Conservation (phyloP, 2,797 vertebrate species). For the Periparus ater region DNA sequence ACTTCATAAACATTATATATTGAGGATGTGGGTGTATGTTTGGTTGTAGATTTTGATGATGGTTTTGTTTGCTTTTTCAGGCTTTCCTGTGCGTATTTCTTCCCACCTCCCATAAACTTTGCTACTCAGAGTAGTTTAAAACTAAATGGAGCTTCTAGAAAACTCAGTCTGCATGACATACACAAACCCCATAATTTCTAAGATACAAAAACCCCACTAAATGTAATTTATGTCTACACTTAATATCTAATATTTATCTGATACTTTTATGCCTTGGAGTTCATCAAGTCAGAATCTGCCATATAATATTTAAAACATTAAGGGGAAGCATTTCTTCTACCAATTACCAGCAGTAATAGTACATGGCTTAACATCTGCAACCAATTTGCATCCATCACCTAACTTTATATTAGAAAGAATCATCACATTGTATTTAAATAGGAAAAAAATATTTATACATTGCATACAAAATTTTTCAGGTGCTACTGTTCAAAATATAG, state of each 20-base stretch:
- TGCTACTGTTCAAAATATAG: background rate
- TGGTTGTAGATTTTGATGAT: background rate
- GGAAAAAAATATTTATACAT: background rate
- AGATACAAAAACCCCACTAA: background rate
- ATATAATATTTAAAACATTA: background rate
- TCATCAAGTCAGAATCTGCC: slow-evolving; percentile 17
- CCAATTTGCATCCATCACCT: background rate
- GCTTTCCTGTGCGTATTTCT: background rate
- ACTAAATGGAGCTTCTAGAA: background rate
- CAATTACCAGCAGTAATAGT: slow-evolving; percentile 20
- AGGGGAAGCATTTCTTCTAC: background rate
- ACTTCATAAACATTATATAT: background rate
- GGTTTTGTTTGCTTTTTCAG: background rate
- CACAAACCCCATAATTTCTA: background rate
- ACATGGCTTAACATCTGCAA: slow-evolving; percentile 20
- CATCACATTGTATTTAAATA: background rate
- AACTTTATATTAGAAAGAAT: background rate
- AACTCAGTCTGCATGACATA: background rate
- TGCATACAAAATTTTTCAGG: background rate
- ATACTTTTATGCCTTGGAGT: background rate
- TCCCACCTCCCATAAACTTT: background rate
- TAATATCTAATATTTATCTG: background rate
- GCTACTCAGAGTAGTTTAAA: background rate
- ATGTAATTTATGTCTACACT: background rate
- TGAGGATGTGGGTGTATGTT: background rate